Percentiles rank a stretch among this genome's conserved stretches.
phyloP scores from a whole-genome alignment of 2,888 invertebrate genomes.

The Amphimallon solstitiale region DNA sequence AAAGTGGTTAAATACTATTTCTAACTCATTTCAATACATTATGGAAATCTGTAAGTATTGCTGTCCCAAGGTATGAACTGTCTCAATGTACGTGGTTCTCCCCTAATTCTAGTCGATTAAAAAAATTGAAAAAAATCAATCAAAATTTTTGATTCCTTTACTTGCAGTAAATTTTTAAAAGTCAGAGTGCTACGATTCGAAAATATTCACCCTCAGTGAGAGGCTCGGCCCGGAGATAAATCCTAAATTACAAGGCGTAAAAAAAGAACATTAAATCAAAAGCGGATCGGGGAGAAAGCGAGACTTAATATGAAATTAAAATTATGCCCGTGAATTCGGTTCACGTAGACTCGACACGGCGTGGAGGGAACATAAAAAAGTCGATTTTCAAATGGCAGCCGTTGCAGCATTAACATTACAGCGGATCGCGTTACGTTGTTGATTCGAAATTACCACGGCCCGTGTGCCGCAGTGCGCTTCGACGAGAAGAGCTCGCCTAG shows the following conservation, averaged over 20 bases:
- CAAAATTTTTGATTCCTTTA: too few species aligned
- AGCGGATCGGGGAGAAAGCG: not conserved
- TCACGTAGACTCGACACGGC: not conserved
- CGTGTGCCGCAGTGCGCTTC: not conserved
- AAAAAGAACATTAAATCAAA: not conserved
- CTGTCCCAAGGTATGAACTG: too few species aligned
- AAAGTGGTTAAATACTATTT: too few species aligned
- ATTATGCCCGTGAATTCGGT: not conserved
- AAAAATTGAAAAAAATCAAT: too few species aligned
- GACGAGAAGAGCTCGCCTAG: not conserved
- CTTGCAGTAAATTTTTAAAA: too few species aligned
- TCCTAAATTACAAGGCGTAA: not conserved
- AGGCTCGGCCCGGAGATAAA: not conserved
- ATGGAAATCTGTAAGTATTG: too few species aligned
- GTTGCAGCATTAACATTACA: not conserved
- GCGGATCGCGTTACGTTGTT: not conserved
- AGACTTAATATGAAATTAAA: not conserved
- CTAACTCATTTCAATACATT: too few species aligned
- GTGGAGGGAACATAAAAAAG: not conserved
- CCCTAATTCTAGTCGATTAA: too few species aligned
- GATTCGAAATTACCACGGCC: not conserved
- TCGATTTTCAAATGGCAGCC: not conserved
- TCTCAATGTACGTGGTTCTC: too few species aligned
- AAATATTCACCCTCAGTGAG: too few species aligned
- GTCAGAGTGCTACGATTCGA: too few species aligned